Conservation (phyloP, 2,797 vertebrate species). For the Crypturellus tataupa region DNA sequence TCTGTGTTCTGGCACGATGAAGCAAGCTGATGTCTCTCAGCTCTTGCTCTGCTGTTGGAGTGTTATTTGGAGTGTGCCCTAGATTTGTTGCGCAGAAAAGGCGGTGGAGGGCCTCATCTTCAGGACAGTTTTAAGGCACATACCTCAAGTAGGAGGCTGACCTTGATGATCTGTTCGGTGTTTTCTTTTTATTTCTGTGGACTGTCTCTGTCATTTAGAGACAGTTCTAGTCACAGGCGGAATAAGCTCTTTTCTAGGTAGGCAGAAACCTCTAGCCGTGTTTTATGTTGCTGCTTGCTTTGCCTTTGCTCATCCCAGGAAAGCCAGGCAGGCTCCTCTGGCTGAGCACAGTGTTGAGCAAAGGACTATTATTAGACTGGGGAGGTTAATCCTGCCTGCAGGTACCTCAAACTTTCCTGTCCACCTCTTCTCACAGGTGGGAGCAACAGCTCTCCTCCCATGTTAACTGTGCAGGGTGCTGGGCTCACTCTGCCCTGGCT, state of each 20-base stretch:
- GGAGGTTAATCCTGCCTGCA: too few relatives aligned
- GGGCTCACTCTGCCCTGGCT: too few relatives aligned
- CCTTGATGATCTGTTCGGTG: background rate
- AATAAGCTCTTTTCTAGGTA: background rate
- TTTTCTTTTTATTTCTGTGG: background rate
- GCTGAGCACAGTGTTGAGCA: too few relatives aligned
- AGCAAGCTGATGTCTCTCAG: background rate
- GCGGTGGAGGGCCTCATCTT: background rate
- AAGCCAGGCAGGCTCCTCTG: background rate
- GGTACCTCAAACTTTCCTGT: too few relatives aligned
- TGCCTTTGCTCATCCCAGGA: too few relatives aligned
- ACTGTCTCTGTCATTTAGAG: background rate
- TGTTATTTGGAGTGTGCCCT: background rate
- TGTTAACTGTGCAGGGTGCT: too few relatives aligned
- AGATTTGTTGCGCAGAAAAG: background rate
- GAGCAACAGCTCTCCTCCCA: too few relatives aligned
- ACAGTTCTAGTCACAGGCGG: background rate
- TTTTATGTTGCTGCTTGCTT: too few relatives aligned
- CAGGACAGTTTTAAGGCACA: background rate
- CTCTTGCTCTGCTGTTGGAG: background rate
- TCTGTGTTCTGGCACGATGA: accelerated
- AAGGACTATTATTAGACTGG: too few relatives aligned
- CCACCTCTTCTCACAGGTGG: too few relatives aligned
- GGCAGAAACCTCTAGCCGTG: background rate
- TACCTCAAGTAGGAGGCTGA: background rate